Conservation (phyloP, 2,888 invertebrate species). For the Clistopyga incitator region DNA sequence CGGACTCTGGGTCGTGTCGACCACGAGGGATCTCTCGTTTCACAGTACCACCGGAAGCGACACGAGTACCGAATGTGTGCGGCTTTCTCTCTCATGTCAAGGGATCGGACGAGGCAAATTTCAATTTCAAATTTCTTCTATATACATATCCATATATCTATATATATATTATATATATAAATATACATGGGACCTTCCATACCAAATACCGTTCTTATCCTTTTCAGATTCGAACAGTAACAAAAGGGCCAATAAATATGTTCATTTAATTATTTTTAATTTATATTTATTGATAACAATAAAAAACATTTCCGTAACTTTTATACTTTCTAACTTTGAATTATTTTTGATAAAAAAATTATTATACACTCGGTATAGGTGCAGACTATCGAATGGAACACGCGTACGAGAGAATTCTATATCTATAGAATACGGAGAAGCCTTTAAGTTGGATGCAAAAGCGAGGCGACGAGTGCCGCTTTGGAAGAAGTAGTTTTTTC, state of each 20-base stretch:
- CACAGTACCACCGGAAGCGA: slow-evolving; percentile 30
- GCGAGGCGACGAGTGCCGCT: background rate
- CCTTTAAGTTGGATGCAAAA: background rate
- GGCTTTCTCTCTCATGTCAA: slow-evolving; percentile 54
- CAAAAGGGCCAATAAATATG: too few relatives aligned
- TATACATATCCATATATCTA: slow-evolving; percentile 21
- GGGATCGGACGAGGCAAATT: slow-evolving; percentile 59
- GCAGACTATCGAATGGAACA: background rate
- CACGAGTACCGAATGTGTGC: slow-evolving; percentile 26
- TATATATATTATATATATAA: background rate
- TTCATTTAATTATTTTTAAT: too few relatives aligned
- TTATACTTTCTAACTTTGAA: too few relatives aligned
- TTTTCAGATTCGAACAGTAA: too few relatives aligned
- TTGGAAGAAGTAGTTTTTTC: background rate
- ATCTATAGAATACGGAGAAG: background rate
- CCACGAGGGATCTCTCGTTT: slow-evolving; percentile 61
- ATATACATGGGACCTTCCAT: background rate
- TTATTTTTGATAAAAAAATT: too few relatives aligned
- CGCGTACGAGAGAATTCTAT: background rate
- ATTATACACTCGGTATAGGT: too few relatives aligned
- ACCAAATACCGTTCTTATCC: background rate
- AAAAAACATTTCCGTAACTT: too few relatives aligned
- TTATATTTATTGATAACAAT: too few relatives aligned
- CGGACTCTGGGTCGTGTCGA: slow-evolving; percentile 48
- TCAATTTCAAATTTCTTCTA: slow-evolving; percentile 68